These are phyloP conservation scores for Thelaira solivaga DNA, from an alignment of 2,888 invertebrate species.

Conservation along the genomic window DNA sequence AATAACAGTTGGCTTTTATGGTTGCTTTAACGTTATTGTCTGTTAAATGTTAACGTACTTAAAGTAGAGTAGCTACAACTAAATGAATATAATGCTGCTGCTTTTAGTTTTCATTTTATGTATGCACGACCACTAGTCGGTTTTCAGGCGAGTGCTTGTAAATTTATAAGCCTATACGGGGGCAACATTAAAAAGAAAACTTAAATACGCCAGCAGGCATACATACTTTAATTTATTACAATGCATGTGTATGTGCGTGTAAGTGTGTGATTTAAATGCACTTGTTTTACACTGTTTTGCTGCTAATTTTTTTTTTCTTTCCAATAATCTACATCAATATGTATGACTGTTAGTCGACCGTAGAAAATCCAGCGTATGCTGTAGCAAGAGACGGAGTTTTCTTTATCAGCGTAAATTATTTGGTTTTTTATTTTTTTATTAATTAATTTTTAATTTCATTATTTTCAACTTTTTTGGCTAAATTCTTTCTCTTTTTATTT, in stretches of 20 bases:
- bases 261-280: background rate
- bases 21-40: conserved; percentile 12
- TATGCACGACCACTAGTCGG: conserved; percentile 44
- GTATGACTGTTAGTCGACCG: conserved; percentile 6
- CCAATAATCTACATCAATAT: background rate
- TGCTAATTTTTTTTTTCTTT: too few species aligned
- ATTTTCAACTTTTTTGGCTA: conserved; percentile 4
- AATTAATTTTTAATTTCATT: background rate
- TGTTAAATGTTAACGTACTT: conserved; percentile 49
- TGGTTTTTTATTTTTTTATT: background rate
- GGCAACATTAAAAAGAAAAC: conserved; percentile 23
- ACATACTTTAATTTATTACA: background rate
- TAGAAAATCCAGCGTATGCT: conserved; percentile 16
- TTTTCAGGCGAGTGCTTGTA: conserved; percentile 2
- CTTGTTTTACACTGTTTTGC: background rate
- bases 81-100: background rate
- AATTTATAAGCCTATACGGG: conserved; percentile 14
- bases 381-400: background rate
- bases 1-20: conserved; percentile 34
- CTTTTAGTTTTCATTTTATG: background rate
- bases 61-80: conserved; percentile 50
- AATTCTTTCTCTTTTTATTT: background rate
- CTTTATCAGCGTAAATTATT: background rate
- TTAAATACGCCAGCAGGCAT: background rate
- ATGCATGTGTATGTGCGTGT: too few species aligned